Conservation (phyloP, 1,140 invertebrate species). For the Bombyx mandarina region DNA sequence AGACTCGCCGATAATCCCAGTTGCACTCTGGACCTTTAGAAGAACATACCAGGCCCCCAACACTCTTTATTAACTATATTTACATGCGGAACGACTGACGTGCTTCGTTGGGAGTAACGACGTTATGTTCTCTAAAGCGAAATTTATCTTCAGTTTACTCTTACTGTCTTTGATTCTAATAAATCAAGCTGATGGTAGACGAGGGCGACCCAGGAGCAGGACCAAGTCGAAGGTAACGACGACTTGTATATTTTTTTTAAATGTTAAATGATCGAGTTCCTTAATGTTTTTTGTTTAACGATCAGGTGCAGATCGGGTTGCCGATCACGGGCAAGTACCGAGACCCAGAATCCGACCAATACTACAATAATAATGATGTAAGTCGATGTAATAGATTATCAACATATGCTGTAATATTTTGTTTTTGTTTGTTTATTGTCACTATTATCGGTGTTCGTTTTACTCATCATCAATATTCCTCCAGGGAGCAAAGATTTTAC, state of each 20-base stretch:
- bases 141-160: constrained; percentile 40
- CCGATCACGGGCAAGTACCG: constrained; percentile 89
- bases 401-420: too few relatives aligned
- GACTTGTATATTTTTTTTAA: background rate
- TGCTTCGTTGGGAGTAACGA: too few relatives aligned
- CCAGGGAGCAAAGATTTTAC: constrained; percentile 91
- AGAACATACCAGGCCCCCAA: constrained; percentile 11
- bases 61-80: background rate
- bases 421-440: too few relatives aligned
- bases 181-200: constrained; percentile 52
- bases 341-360: constrained; percentile 88
- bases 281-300: constrained; percentile 28
- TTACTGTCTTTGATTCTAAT: constrained; percentile 49
- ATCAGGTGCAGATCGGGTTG: constrained; percentile 83
- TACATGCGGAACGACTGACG: background rate
- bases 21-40: constrained; percentile 21
- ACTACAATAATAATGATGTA: constrained; percentile 90
- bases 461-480: constrained; percentile 8
- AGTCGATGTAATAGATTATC: constrained; percentile 41
- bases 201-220: constrained; percentile 76
- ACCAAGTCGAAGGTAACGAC: constrained; percentile 77
- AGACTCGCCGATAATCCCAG: constrained; percentile 25
- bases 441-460: too few relatives aligned
- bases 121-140: constrained; percentile 30
- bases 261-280: background rate